Conservation (phyloP, 2,797 vertebrate species). For the Lithobates pipiens region DNA sequence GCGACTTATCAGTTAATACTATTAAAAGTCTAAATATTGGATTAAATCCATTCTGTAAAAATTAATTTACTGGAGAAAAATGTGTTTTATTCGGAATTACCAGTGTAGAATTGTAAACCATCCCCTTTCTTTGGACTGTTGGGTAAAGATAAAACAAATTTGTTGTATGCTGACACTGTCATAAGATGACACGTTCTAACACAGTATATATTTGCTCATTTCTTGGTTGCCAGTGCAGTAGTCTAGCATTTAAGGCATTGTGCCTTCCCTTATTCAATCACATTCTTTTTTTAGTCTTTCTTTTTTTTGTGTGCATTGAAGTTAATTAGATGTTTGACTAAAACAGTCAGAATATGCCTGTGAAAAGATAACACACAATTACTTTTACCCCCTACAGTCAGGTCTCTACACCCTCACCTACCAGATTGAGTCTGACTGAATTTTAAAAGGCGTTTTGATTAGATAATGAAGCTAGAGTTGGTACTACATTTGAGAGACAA, state of each 20-base stretch:
- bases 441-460: constrained; percentile 54
- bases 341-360: constrained; percentile 60
- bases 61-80: too few species aligned
- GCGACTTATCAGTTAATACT: too few species aligned
- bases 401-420: constrained; percentile 53
- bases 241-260: constrained; percentile 18
- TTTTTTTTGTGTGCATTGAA: constrained; percentile 56
- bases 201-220: not conserved
- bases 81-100: not conserved
- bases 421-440: constrained; percentile 41
- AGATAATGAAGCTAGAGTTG: constrained; percentile 57
- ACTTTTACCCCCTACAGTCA: constrained; percentile 55
- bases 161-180: not conserved
- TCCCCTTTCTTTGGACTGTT: not conserved
- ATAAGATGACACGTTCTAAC: too few species aligned
- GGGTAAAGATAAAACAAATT: not conserved
- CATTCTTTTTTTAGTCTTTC: constrained; percentile 32
- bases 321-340: constrained; percentile 62
- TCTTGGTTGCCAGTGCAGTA: not conserved
- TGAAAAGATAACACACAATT: constrained; percentile 62
- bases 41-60: too few species aligned
- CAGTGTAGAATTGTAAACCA: not conserved
- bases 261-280: constrained; percentile 40
- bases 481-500: constrained; percentile 29
- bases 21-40: too few species aligned